Evolutionary conservation across 1,140 invertebrate species (phyloP).

Genomic region (Nephotettix cincticeps): DNA sequence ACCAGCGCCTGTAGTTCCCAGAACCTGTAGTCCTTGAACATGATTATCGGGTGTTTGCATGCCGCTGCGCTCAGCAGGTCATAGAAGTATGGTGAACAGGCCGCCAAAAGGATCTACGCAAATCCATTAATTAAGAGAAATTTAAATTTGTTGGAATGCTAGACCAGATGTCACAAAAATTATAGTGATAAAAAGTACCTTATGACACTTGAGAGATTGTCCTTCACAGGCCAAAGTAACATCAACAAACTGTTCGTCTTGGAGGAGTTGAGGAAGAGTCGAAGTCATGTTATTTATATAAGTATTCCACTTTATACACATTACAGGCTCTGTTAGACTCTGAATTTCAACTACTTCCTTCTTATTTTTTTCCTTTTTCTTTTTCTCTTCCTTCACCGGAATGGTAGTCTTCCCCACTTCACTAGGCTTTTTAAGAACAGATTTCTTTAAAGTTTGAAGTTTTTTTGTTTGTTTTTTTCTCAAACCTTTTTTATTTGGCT

Average conservation of each 20-base stretch:
- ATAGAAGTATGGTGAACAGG: conserved; percentile 52
- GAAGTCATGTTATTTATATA: conserved; percentile 82
- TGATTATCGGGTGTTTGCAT: conserved; percentile 50
- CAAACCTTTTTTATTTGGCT: too few species aligned
- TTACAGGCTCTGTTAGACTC: conserved; percentile 21
- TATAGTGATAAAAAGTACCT: too few species aligned
- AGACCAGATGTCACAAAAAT: too few species aligned
- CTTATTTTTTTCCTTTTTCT: too few species aligned
- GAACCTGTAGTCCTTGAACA: conserved; percentile 49
- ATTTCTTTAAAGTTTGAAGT: too few species aligned
- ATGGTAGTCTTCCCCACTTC: too few species aligned
- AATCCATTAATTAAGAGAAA: too few species aligned
- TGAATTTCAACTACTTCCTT: too few species aligned
- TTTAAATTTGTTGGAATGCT: too few species aligned
- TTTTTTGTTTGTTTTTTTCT: too few species aligned
- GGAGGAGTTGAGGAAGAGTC: conserved; percentile 73
- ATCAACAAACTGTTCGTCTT: conserved; percentile 83
- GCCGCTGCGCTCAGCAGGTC: conserved; percentile 49
- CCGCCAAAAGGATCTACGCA: conserved; percentile 48
- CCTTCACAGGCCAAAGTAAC: conserved; percentile 88
- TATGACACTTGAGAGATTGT: conserved; percentile 84
- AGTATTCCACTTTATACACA: conserved; percentile 88
- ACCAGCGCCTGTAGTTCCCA: conserved; percentile 80
- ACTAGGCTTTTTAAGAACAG: too few species aligned
- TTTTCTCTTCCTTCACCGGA: too few species aligned